Evolutionary conservation across 2,888 invertebrate genomes (phyloP).

Genomic region (Cheilosia vulpina): DNA sequence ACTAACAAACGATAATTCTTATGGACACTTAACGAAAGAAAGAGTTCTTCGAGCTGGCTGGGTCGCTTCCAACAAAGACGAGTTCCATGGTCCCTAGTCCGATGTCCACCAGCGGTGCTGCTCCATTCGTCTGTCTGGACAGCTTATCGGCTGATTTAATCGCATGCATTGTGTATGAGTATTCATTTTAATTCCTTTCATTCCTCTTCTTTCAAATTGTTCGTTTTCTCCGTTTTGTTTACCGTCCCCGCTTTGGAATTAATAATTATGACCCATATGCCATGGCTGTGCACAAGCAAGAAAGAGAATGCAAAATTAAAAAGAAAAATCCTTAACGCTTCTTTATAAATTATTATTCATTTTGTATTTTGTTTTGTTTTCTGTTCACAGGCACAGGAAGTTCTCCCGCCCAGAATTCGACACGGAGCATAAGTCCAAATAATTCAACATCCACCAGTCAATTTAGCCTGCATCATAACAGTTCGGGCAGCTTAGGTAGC

Average conservation of each 20-base stretch:
- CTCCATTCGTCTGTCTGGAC: constrained; percentile 61
- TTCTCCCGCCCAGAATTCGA: constrained; percentile 84
- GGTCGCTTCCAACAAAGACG: constrained; percentile 47
- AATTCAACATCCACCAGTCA: constrained; percentile 84
- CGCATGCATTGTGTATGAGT: constrained; percentile 70
- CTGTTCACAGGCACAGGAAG: constrained; percentile 83
- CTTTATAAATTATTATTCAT: constrained; percentile 54
- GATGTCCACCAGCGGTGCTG: constrained; percentile 21
- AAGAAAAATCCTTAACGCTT: constrained; percentile 33
- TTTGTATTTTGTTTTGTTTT: constrained; percentile 47
- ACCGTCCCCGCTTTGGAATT: constrained; percentile 52
- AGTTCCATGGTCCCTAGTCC: constrained; percentile 33
- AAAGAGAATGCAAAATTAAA: constrained; percentile 56
- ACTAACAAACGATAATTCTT: constrained; percentile 69
- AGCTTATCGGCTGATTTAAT: constrained; percentile 70
- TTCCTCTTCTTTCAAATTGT: constrained; percentile 15
- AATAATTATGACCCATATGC: constrained; percentile 75
- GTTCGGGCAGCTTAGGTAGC: constrained; percentile 83
- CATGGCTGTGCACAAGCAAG: constrained; percentile 6
- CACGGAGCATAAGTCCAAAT: constrained; percentile 84
- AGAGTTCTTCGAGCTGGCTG: constrained; percentile 28
- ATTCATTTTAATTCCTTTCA: constrained; percentile 58
- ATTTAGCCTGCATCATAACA: constrained; percentile 83
- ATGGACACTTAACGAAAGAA: constrained; percentile 58
- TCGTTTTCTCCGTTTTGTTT: neutral